Evolutionary conservation across 2,888 invertebrate species (phyloP), one percentile per base, ranked within the genome.

Genomic region (Disparrhopalites patrizii): DNA sequence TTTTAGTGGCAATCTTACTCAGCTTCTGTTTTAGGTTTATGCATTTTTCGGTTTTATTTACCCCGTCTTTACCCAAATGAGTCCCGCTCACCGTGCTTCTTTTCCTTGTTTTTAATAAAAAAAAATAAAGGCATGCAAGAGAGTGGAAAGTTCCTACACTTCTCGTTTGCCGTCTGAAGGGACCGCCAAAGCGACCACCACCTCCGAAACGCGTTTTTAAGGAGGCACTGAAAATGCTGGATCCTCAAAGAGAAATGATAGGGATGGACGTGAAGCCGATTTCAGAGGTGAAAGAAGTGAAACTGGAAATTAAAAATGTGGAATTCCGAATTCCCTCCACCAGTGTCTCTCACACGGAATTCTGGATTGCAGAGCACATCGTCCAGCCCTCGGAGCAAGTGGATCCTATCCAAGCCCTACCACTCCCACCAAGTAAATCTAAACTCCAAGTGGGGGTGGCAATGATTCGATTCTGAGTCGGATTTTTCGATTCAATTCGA

Each of bases 271-370:
- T 20, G 18, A 18, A 18, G n/a, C 23, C 20, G 23, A 3, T 4
- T 8, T 5, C 7, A 25, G 47, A 47, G 23, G 47, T 47, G 8
- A 15, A 5, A 43, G 15, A 7, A 15, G 15, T 15, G 7, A 15
- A 36, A 36, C 8, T 15, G 8, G 36, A 36, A 36, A 36, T 15
- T 10, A 10, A 7, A 15, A 15, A 36, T 15, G 3, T 20, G 8
- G 27, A 36, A 30, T 62, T 62, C 43, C 62, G 38, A n/a, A 54
- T 62, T 18, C 62, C 62, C 10, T 62, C 62, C 5, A 62, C 62
- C 3, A 62, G 62, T 28, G 40, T 62, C 13, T 62, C 62, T 15
- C 15, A 52, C 18, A 62, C 62, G 7, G 62, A 62, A 23, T 54
- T 4, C 15, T 62, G 62, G 62, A 54, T 62, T 36, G 52, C 36